Evolutionary conservation across 2,113 vertebrate genomes (phyloP).

Genomic region (Pelvicachromis taeniatus): DNA sequence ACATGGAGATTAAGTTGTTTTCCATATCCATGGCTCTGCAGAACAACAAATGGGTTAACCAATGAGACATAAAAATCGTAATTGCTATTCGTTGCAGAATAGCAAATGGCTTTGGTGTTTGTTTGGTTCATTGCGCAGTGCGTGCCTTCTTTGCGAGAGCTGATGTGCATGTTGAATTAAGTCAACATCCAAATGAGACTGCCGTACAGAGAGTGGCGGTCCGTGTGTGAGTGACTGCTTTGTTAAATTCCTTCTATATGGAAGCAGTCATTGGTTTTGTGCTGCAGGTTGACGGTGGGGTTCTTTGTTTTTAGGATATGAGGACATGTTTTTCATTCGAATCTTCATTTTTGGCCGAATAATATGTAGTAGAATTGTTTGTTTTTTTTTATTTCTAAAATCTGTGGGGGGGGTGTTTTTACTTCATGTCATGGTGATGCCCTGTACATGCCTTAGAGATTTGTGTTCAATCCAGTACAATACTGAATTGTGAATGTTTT

Average conservation of each 20-base stretch:
- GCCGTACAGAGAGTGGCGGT: slow-evolving; percentile 6
- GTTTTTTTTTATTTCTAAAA: background rate
- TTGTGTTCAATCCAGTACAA: background rate
- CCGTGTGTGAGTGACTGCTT: slow-evolving; percentile 23
- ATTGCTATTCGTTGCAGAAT: slow-evolving; percentile 61
- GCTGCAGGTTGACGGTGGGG: background rate
- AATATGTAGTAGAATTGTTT: background rate
- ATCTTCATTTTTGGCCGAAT: background rate
- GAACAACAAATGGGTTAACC: slow-evolving; percentile 57
- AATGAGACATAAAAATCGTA: slow-evolving; percentile 59
- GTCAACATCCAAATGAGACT: slow-evolving; percentile 35
- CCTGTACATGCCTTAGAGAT: background rate
- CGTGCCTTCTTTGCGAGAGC: slow-evolving; percentile 1
- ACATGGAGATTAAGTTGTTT: slow-evolving; percentile 43
- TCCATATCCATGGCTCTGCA: slow-evolving; percentile 22
- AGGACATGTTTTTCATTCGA: background rate
- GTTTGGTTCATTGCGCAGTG: slow-evolving; percentile 53
- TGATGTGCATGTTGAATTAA: slow-evolving; percentile 57
- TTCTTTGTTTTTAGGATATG: background rate
- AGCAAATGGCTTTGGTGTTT: slow-evolving; percentile 54
- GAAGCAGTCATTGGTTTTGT: background rate
- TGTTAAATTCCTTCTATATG: slow-evolving; percentile 19
- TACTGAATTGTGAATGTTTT: background rate
- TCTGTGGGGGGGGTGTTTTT: background rate
- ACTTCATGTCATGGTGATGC: background rate